Evolutionary conservation across 2,888 invertebrate species (phyloP).

Genomic region (Apantesis nais): DNA sequence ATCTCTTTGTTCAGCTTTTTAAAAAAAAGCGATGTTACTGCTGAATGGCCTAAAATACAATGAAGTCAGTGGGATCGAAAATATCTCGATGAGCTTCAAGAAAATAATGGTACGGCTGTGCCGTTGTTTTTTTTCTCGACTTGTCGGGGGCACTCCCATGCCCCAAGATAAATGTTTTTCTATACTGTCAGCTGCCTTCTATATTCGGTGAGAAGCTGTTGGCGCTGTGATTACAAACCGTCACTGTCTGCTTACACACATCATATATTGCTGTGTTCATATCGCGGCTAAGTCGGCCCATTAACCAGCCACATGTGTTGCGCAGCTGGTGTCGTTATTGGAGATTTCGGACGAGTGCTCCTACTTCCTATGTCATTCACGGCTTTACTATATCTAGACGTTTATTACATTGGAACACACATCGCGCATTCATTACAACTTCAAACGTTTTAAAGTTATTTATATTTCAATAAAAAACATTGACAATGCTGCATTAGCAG

Average conservation of each 20-base stretch:
- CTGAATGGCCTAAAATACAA: background rate
- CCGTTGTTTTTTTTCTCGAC: background rate
- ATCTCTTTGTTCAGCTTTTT: too few species aligned
- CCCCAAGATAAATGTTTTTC: background rate
- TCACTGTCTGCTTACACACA: background rate
- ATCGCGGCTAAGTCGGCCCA: background rate
- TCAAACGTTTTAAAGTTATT: background rate
- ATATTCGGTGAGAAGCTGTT: background rate
- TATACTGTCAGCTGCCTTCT: background rate
- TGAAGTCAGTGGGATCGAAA: background rate
- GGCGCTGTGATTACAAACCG: background rate
- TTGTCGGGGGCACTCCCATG: background rate
- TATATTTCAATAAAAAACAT: background rate
- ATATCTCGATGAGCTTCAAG: background rate
- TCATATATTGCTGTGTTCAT: background rate
- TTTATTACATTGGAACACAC: background rate
- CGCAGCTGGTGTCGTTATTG: constrained; percentile 27
- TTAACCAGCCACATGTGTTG: constrained; percentile 29
- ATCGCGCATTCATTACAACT: too few species aligned
- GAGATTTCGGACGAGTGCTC: constrained; percentile 9
- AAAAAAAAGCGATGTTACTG: too few species aligned
- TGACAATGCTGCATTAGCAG: too few species aligned
- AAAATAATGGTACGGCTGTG: background rate
- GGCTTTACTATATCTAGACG: background rate
- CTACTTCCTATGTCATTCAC: constrained; percentile 18